Evolutionary conservation across 2,888 invertebrate genomes (phyloP), one percentile per base, ranked within the genome.

Genomic region (Xanthia icteritia): DNA sequence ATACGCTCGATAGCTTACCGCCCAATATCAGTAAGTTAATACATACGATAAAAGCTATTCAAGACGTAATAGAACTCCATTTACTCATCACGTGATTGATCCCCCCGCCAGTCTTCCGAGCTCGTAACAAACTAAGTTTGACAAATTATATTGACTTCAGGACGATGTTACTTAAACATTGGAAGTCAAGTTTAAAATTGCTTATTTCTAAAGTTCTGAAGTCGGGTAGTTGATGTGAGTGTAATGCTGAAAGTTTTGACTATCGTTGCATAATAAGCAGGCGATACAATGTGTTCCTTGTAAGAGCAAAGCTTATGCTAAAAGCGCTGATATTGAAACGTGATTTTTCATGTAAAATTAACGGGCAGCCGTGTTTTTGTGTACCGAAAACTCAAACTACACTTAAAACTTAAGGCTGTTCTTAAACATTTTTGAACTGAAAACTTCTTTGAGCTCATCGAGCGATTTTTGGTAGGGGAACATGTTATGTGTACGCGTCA

Each of bases 51-150:
- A 51, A 67, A 77, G 72, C 42, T 64, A 66, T 68, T 72, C 45
- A 31, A 58, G 9, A 36, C 69, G 67, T 83, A 67, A 73, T 83
- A 65, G 54, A 80, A 83, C 48, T 64, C 58, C 17, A 78, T 45
- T 82, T 63, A 61, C 65, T 13, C 45, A 31, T 2, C 48, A 72
- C 70, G 68, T 79, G 81, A 87, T 88, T 77, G 86, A 82, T 85
- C 58, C 11, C 63, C 58, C 6, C 65, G 9, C 42, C 64, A 58
- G 61, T 66, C 64, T 70, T 20, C n/a, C 66, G 13, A 73, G 69
- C 88, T 74, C 42, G 60, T 88, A 85, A 87, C 66, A 78, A 87
- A 79, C 77, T 75, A 88, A 87, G 48, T 87, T 87, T 77, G 75
- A 72, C 70, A 86, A 87, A 79, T 86, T 86, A 81, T 75, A 77